A percentile compares a stretch with the other conserved stretches of the same genome.
Evolutionary conservation across 2,797 vertebrate genomes (phyloP).

Genomic region (Micropoecilia bifurca): DNA sequence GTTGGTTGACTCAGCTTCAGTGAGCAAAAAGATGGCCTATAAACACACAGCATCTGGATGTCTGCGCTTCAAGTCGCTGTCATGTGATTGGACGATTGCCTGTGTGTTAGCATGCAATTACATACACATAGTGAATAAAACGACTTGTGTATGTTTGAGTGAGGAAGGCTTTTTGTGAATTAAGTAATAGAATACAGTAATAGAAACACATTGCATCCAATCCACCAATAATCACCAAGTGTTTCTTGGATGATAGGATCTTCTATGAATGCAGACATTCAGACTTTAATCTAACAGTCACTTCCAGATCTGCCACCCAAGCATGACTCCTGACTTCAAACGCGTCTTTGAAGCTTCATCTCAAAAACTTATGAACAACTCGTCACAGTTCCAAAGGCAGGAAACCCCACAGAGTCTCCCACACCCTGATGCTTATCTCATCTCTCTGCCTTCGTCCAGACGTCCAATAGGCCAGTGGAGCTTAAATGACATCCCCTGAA

Average conservation of each 20-base stretch:
- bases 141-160: not conserved
- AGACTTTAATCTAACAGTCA: slow-evolving; percentile 8
- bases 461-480: slow-evolving; percentile 33
- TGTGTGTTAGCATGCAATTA: not conserved
- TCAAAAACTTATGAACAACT: slow-evolving; percentile 46
- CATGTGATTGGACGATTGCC: not conserved
- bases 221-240: not conserved
- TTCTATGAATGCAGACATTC: not conserved
- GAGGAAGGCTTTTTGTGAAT: not conserved
- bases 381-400: slow-evolving; percentile 46
- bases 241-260: not conserved
- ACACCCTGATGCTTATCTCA: slow-evolving; percentile 68
- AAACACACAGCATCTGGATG: not conserved
- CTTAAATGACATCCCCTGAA: not conserved
- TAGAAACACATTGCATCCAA: not conserved
- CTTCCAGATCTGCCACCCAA: slow-evolving; percentile 10
- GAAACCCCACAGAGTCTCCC: slow-evolving; percentile 63
- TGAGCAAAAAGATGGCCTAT: not conserved
- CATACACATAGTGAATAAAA: not conserved
- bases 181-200: not conserved
- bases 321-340: slow-evolving; percentile 24
- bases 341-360: slow-evolving; percentile 44
- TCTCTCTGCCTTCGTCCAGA: slow-evolving; percentile 23
- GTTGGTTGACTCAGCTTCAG: not conserved
- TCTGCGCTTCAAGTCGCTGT: not conserved